These are phyloP conservation scores for Wiebesia pumilae DNA, from an alignment of 1,140 invertebrate species.

Conservation along the genomic window DNA sequence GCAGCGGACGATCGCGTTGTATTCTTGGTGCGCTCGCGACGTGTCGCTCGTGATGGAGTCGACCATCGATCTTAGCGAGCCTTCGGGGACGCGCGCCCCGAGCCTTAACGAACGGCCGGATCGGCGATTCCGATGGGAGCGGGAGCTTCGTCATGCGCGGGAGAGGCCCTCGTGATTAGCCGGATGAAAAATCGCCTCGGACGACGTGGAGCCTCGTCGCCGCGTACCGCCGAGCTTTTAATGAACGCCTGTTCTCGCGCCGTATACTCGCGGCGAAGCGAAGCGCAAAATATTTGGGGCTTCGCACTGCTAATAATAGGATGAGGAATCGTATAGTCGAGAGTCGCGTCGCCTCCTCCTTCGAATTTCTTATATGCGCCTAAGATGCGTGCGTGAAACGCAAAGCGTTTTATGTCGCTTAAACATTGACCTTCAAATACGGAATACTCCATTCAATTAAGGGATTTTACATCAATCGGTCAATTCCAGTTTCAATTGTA, in stretches of 20 bases:
- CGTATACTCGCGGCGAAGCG: neutral
- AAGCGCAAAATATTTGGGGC: neutral
- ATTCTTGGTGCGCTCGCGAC: constrained; percentile 55
- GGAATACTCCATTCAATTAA: neutral
- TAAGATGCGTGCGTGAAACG: too few species aligned
- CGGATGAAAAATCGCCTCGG: constrained; percentile 38
- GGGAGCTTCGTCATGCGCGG: neutral
- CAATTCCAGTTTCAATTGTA: too few species aligned
- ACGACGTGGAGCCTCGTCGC: neutral
- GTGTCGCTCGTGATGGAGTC: constrained; percentile 75
- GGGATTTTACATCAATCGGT: neutral
- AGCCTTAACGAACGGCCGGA: constrained; percentile 21
- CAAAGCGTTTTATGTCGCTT: neutral
- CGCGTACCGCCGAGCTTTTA: neutral
- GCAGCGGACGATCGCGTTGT: too few species aligned
- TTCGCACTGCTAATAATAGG: neutral
- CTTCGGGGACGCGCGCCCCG: neutral
- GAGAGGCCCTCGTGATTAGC: constrained; percentile 9
- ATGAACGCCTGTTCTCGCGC: constrained; percentile 8
- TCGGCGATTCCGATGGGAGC: neutral
- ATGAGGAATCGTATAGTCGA: neutral
- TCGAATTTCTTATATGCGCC: too few species aligned
- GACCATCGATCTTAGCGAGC: constrained; percentile 28
- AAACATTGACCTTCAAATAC: neutral
- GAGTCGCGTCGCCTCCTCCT: neutral